A percentile compares a stretch with the other conserved stretches of the same genome.
These are phyloP conservation scores for Trachelus iudaicus DNA, from an alignment of 2,888 invertebrate species.

Conservation along the genomic window DNA sequence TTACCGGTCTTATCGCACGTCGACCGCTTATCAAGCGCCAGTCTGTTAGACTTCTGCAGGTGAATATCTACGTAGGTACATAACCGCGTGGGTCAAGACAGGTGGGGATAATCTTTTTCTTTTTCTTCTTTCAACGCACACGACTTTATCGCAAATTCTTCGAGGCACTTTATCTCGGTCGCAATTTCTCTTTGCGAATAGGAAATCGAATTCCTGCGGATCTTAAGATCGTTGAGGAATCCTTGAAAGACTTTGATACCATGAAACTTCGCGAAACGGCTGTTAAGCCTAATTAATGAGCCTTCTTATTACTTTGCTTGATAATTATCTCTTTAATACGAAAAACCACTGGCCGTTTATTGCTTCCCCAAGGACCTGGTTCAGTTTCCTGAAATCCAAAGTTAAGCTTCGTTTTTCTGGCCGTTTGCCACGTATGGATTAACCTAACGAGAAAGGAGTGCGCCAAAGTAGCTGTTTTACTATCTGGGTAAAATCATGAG, in stretches of 20 bases:
- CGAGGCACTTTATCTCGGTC: conserved; percentile 28
- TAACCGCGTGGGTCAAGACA: neutral
- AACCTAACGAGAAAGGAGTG: conserved; percentile 43
- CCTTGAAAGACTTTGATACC: neutral
- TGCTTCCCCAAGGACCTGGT: neutral
- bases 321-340: neutral
- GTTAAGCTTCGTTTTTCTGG: conserved; percentile 26
- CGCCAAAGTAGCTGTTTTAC: neutral
- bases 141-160: conserved; percentile 40
- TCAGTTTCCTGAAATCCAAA: neutral
- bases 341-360: neutral
- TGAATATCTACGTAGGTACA: conserved; percentile 33
- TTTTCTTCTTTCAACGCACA: conserved; percentile 15
- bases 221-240: neutral
- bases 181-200: neutral
- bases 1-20: conserved; percentile 43
- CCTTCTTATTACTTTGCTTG: neutral
- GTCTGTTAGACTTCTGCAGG: conserved; percentile 44
- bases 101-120: neutral
- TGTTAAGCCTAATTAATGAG: neutral
- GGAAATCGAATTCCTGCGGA: neutral
- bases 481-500: neutral
- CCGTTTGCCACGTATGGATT: conserved; percentile 44
- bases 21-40: conserved; percentile 52
- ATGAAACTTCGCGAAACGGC: neutral